Base-by-base conservation (phyloP, 2,797 vertebrate genomes). In the Aplochiton taeniatus region DNA sequence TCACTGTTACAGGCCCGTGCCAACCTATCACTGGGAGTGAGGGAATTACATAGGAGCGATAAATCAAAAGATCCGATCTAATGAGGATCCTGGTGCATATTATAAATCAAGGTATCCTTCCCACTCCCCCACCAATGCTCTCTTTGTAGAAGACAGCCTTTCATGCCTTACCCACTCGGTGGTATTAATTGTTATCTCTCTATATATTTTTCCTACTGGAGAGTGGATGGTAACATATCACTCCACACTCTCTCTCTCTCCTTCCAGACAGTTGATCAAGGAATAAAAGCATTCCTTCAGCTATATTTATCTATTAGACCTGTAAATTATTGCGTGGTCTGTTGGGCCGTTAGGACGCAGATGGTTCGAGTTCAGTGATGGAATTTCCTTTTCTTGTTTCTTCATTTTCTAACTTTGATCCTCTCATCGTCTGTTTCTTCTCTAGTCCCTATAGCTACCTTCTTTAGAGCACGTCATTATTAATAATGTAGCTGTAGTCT, bases 261-360 rank as follows among this genome's bases (percentile, higher is more conserved):
- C 20, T 31, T 31, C 53, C 53, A 10, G 4, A 18, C 52, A 1
- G 13, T 48, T 17, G 16, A 8, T 31, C 66, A n/a, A 19, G 52
- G 51, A 58, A 58, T 65, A 42, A 66, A 63, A 70, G 43, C 58
- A 17, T 76, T 57, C 13, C 48, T 57, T 10, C 3, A 1, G 43
- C 13, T 46, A 18, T 42, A 46, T 58, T 66, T 45, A 47, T 46
- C 47, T 20, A 44, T 45, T 0, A 9, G 55, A 48, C 45, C 48
- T 54, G 55, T 54, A 49, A 60, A 56, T 14, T 31, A 62, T 45
- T 16, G 31, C 59, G 62, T 44, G 58, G 70, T 58, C 44, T 56
- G 64, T 43, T 53, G 8, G 41, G 1, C 58, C 16, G 46, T 31
- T 10, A 16, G 52, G 10, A 17, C 16, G 13, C 59, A 62, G 66